Base-by-base conservation (phyloP, 2,888 invertebrate species). In the Tenthredo scrophulariae region DNA sequence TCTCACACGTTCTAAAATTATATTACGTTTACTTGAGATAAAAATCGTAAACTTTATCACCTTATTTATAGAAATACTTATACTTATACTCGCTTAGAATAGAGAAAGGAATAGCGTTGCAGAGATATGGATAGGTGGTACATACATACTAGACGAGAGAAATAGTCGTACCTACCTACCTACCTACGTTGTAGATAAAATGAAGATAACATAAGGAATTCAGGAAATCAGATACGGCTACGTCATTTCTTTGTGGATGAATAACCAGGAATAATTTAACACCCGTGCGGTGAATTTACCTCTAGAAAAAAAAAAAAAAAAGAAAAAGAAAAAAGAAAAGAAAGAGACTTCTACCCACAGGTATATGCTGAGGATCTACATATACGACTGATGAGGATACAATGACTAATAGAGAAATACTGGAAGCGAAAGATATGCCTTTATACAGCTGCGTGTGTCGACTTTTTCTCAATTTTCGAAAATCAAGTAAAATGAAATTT, bases 151-250 rank as follows among this genome's bases (percentile, higher is more conserved):
- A 67, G 33, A 4, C 67, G 6, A 33, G 67, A 67, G 33, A 62
- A 62, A 62, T 62, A 62, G 62, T 62, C 13, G 7, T 62, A 37
- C 37, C 37, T 62, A 62, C 22, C 9, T 62, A 26, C 26, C 9
- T 10, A 26, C 10, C 62, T 33, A 33, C 10, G 54, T 10, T 54
- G 26, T 40, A 79, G 67, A 77, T 84, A 70, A 84, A 70, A 29
- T 54, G 58, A 26, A 43, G 84, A 65, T 84, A 40, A n/a, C 50
- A 26, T 37, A 50, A 75, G 65, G 43, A 85, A 80, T 86, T 62
- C 29, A 54, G 72, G 43, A 84, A 80, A 82, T 86, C 85, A 86
- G 82, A 86, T 62, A 86, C 70, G 84, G 79, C 82, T 77, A 22
- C 13, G 40, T 22, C 43, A 74, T 43, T 74, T 40, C 40, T 22